Conservation (phyloP, 2,797 vertebrate species). For the Paedocypris micromegethes region DNA sequence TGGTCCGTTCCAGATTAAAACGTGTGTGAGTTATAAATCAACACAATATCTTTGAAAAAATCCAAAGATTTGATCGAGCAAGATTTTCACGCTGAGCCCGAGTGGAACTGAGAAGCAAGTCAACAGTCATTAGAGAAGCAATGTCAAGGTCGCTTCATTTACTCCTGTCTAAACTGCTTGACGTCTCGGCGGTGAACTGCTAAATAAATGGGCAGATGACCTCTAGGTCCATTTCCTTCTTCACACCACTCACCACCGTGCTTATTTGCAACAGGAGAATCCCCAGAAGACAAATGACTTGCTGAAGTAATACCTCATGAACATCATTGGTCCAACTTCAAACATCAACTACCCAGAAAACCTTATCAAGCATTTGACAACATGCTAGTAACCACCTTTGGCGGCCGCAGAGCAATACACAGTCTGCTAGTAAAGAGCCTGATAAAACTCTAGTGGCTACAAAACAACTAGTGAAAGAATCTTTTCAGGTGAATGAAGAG, state of each 20-base stretch:
- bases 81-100: background rate
- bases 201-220: constrained; percentile 16
- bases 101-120: background rate
- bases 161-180: background rate
- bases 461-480: too few relatives aligned
- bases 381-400: background rate
- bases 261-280: background rate
- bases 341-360: background rate
- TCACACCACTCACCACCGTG: background rate
- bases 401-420: background rate
- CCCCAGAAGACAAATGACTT: constrained; percentile 20
- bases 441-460: too few relatives aligned
- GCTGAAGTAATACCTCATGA: too few relatives aligned
- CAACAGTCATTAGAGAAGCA: background rate
- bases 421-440: too few relatives aligned
- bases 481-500: too few relatives aligned
- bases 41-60: too few relatives aligned
- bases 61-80: background rate
- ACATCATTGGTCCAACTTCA: too few relatives aligned
- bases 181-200: constrained; percentile 6
- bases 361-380: background rate
- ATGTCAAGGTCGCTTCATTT: constrained; percentile 22
- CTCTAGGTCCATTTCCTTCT: background rate
- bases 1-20: too few relatives aligned
- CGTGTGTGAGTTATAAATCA: too few relatives aligned